phyloP scores from a whole-genome alignment of 2,797 vertebrate genomes.

The Acanthurus tractus region DNA sequence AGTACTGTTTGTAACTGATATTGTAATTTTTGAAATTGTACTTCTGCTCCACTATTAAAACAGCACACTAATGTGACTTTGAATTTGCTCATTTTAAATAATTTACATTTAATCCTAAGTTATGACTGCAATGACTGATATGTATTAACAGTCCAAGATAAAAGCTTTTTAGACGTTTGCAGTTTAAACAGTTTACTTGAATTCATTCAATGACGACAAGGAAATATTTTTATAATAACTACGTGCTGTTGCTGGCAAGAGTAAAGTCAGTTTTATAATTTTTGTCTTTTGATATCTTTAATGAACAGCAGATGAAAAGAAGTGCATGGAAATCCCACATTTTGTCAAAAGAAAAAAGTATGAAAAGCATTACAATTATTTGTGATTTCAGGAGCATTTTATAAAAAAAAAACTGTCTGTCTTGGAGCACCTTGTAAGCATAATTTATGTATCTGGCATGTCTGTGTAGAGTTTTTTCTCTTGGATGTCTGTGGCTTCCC shows the following conservation, averaged over 20 bases:
- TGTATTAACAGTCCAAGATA: slow-evolving; percentile 9
- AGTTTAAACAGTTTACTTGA: background rate
- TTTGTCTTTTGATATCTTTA: slow-evolving; percentile 22
- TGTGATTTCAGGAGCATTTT: slow-evolving; percentile 61
- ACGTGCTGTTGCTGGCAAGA: slow-evolving; percentile 29
- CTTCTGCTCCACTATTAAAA: slow-evolving; percentile 8
- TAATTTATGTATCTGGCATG: slow-evolving; percentile 49
- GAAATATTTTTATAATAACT: slow-evolving; percentile 9
- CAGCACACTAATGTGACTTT: background rate
- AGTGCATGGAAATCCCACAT: slow-evolving; percentile 27
- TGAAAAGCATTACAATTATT: slow-evolving; percentile 18
- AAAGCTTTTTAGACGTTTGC: slow-evolving; percentile 15
- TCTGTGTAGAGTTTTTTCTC: slow-evolving; percentile 43
- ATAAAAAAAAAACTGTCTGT: slow-evolving; percentile 35
- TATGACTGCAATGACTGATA: background rate
- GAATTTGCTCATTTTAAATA: too few relatives aligned
- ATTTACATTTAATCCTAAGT: background rate
- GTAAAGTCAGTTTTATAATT: slow-evolving; percentile 19
- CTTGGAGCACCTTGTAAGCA: slow-evolving; percentile 38
- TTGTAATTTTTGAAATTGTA: background rate
- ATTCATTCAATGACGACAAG: slow-evolving; percentile 13
- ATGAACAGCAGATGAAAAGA: slow-evolving; percentile 52
- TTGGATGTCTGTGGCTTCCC: slow-evolving; percentile 39
- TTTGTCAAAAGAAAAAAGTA: slow-evolving; percentile 23
- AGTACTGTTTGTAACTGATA: background rate